Evolutionary conservation across 2,113 vertebrate genomes (phyloP).

Genomic region (Phyllostomus hastatus): DNA sequence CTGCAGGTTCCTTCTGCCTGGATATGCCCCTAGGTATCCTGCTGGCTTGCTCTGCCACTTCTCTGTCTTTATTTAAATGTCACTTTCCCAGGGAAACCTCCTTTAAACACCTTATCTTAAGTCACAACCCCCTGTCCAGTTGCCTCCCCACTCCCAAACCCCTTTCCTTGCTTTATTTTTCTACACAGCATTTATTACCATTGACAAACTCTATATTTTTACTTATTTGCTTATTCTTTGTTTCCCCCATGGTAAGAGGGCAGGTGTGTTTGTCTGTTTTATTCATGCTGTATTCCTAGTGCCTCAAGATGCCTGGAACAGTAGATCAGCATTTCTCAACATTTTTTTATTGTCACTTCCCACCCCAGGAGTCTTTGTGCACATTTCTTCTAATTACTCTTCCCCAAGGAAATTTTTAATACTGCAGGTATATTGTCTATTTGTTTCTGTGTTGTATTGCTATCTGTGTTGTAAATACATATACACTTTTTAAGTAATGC

Average conservation of each 20-base stretch:
- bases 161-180: not conserved
- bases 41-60: not conserved
- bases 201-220: not conserved
- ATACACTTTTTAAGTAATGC: not conserved
- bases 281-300: not conserved
- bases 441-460: not conserved
- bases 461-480: not conserved
- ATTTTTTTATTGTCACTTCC: not conserved
- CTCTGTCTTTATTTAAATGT: not conserved
- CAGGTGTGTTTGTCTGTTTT: not conserved
- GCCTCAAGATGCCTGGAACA: not conserved
- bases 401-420: not conserved
- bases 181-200: not conserved
- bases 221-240: not conserved
- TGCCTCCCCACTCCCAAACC: too few relatives aligned
- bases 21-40: not conserved
- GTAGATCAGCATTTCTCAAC: not conserved
- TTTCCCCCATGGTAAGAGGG: not conserved
- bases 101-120: not conserved
- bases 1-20: not conserved
- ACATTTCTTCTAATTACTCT: not conserved
- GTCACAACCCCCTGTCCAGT: not conserved
- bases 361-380: not conserved
- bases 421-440: not conserved
- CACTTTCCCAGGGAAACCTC: not conserved